Percentiles rank a stretch among this genome's conserved stretches.
Conservation (phyloP, 2,888 invertebrate genomes). For the Chromoteleia sp. region DNA sequence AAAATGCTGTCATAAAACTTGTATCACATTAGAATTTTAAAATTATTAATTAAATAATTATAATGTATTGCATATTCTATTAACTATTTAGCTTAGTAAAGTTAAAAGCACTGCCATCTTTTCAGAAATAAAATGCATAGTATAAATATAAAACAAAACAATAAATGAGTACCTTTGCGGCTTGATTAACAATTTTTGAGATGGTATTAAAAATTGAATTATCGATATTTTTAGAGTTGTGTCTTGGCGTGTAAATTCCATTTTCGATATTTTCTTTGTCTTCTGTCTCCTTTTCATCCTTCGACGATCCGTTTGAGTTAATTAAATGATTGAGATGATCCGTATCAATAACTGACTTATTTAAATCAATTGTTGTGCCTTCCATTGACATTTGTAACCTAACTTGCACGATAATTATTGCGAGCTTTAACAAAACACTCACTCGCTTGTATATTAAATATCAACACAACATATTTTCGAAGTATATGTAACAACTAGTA, state of each 20-base stretch:
- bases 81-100: no score
- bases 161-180: slow-evolving; percentile 78
- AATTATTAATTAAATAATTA: no score
- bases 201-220: slow-evolving; percentile 83
- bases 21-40: no score
- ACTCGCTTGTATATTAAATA: slow-evolving; percentile 21
- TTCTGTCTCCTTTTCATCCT: slow-evolving; percentile 61
- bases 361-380: slow-evolving; percentile 59
- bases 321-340: slow-evolving; percentile 32
- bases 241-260: slow-evolving; percentile 77
- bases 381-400: slow-evolving; percentile 63
- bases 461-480: slow-evolving; percentile 30
- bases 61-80: no score
- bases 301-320: slow-evolving; percentile 19
- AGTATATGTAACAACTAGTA: slow-evolving; percentile 22
- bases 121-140: slow-evolving; percentile 1
- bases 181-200: slow-evolving; percentile 82
- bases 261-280: slow-evolving; percentile 43
- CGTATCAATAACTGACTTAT: slow-evolving; percentile 31
- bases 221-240: slow-evolving; percentile 77
- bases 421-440: not conserved
- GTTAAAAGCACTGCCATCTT: no score
- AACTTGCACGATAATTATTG: slow-evolving; percentile 27
- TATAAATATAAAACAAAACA: slow-evolving; percentile 21
- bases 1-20: no score